These are phyloP conservation scores for Amiota communis DNA, from an alignment of 2,888 invertebrate genomes.

Conservation along the genomic window DNA sequence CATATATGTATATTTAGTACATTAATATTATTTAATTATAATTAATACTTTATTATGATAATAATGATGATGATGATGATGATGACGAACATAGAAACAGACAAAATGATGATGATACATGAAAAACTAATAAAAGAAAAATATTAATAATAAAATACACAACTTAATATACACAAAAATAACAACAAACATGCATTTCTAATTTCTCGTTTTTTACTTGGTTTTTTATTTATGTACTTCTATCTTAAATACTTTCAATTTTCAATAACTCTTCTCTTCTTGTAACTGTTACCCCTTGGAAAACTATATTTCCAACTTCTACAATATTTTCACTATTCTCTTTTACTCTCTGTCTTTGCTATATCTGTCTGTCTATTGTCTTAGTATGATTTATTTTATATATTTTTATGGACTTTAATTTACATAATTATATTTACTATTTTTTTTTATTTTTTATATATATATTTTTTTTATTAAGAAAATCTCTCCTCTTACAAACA, in stretches of 20 bases:
- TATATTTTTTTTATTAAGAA: slow-evolving; percentile 33
- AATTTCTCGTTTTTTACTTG: slow-evolving; percentile 41
- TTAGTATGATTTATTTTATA: no score
- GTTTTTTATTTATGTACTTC: background rate
- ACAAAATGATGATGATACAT: slow-evolving; percentile 37
- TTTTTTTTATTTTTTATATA: slow-evolving; percentile 9
- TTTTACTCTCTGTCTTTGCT: no score
- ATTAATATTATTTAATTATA: slow-evolving; percentile 49
- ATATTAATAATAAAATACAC: slow-evolving; percentile 53
- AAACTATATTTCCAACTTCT: no score
- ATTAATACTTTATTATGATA: slow-evolving; percentile 48
- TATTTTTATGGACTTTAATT: no score
- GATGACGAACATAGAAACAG: slow-evolving; percentile 37
- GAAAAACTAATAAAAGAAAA: slow-evolving; percentile 45
- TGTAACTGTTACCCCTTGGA: no score
- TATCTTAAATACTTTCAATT: background rate
- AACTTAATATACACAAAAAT: slow-evolving; percentile 64
- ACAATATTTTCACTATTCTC: no score
- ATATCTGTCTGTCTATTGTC: no score
- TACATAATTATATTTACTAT: background rate
- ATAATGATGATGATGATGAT: slow-evolving; percentile 30
- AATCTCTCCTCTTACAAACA: slow-evolving; percentile 44
- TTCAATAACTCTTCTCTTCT: background rate
- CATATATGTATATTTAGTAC: no score
- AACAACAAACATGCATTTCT: slow-evolving; percentile 60